These are phyloP conservation scores for Philereme transversata DNA, from an alignment of 2,888 invertebrate genomes.

Conservation along the genomic window DNA sequence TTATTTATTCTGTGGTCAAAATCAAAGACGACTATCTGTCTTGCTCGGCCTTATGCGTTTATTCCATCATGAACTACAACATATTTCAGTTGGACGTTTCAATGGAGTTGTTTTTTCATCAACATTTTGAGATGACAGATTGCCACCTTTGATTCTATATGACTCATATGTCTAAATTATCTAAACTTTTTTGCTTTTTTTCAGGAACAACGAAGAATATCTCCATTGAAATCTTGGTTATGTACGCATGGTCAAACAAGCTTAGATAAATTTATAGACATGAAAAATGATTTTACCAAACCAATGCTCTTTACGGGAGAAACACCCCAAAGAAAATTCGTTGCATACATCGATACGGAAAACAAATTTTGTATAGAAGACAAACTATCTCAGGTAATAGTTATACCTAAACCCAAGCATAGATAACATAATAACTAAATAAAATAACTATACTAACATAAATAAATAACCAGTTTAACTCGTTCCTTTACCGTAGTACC, in stretches of 20 bases:
- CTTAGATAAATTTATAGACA: conserved; percentile 91
- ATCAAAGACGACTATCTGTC: no score
- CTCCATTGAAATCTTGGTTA: conserved; percentile 96
- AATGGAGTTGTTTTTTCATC: no score
- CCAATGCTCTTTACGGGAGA: conserved; percentile 94
- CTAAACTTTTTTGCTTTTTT: conserved; percentile 34
- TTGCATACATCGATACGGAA: conserved; percentile 97
- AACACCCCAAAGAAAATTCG: conserved; percentile 93
- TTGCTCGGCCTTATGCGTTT: no score
- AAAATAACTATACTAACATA: no score
- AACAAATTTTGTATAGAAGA: conserved; percentile 94
- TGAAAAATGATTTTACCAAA: conserved; percentile 85
- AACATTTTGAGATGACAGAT: no score
- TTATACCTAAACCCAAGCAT: neutral
- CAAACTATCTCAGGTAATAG: conserved; percentile 92
- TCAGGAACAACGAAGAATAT: conserved; percentile 90
- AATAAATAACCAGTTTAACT: no score
- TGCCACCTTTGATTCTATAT: no score
- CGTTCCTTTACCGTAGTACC: no score
- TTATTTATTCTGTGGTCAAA: no score
- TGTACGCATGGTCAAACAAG: conserved; percentile 93
- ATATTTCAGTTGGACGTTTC: no score
- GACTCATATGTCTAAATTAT: no score
- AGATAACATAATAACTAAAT: neutral
- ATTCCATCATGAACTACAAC: no score